phyloP scores from a whole-genome alignment of 2,113 vertebrate species.

The Pavo muticus region DNA sequence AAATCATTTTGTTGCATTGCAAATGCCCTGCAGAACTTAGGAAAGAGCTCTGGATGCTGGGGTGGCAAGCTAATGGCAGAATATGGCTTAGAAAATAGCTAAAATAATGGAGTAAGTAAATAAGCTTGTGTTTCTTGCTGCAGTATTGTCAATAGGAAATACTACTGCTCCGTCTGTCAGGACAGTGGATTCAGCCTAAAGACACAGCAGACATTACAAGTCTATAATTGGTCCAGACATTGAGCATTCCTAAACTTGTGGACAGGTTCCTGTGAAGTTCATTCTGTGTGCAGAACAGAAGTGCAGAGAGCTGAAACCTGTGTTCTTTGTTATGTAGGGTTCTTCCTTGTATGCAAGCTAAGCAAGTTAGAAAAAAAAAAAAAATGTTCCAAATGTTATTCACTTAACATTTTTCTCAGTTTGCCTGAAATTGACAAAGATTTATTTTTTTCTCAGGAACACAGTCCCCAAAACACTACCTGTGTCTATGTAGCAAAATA shows the following conservation, averaged over 20 bases:
- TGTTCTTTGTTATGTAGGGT: fast-evolving
- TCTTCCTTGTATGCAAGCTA: background rate
- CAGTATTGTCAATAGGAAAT: background rate
- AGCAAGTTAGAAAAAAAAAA: background rate
- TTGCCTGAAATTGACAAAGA: background rate
- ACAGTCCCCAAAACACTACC: background rate
- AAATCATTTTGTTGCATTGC: background rate
- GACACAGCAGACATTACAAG: background rate
- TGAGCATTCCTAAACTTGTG: background rate
- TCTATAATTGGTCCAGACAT: background rate
- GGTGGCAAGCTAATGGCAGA: background rate
- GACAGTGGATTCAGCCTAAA: background rate
- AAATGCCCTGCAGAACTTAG: background rate
- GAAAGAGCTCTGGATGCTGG: background rate
- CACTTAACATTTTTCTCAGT: background rate
- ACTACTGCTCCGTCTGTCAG: background rate
- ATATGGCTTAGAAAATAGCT: background rate
- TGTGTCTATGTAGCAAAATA: background rate
- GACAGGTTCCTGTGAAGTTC: background rate
- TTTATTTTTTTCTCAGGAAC: background rate
- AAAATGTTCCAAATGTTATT: background rate
- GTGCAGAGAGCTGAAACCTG: background rate
- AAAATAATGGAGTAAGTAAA: background rate
- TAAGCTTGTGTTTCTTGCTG: background rate
- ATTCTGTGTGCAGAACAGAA: background rate